phyloP scores from a whole-genome alignment of 2,888 invertebrate species.

The Drosophila buzzatii region DNA sequence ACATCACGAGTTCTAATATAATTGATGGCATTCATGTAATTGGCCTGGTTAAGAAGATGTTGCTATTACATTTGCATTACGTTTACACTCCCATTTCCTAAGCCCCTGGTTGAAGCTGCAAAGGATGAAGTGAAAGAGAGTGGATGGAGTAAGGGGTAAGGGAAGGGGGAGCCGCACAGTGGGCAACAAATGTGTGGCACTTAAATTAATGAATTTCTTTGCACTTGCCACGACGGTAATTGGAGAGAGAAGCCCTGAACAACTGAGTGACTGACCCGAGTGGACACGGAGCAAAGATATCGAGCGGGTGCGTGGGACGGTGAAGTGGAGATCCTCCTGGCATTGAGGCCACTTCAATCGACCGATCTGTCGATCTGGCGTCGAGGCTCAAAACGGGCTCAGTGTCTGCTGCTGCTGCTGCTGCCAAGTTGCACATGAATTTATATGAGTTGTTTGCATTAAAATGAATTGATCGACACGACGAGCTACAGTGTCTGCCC shows the following conservation, averaged over 20 bases:
- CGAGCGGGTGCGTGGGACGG: not conserved
- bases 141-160: not conserved
- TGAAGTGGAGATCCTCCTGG: not conserved
- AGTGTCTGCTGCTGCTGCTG: slow-evolving; percentile 25
- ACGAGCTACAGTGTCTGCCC: slow-evolving; percentile 25
- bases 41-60: slow-evolving; percentile 39
- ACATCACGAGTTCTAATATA: slow-evolving; percentile 12
- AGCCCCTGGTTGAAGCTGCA: not conserved
- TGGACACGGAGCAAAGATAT: not conserved
- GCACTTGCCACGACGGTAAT: slow-evolving; percentile 71
- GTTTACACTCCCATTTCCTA: slow-evolving; percentile 16
- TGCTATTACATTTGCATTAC: slow-evolving; percentile 31
- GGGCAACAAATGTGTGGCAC: slow-evolving; percentile 79
- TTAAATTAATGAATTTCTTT: slow-evolving; percentile 80
- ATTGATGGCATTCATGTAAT: slow-evolving; percentile 42
- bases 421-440: slow-evolving; percentile 73
- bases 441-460: slow-evolving; percentile 80
- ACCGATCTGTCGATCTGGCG: slow-evolving; percentile 43
- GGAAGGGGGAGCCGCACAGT: slow-evolving; percentile 58
- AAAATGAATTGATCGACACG: slow-evolving; percentile 80
- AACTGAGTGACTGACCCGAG: slow-evolving; percentile 54
- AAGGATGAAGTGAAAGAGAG: not conserved
- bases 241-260: slow-evolving; percentile 44
- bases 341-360: slow-evolving; percentile 44
- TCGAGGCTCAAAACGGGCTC: slow-evolving; percentile 23